These are phyloP conservation scores for Dasysyrphus tricinctus DNA, from an alignment of 2,888 invertebrate genomes.

Conservation along the genomic window DNA sequence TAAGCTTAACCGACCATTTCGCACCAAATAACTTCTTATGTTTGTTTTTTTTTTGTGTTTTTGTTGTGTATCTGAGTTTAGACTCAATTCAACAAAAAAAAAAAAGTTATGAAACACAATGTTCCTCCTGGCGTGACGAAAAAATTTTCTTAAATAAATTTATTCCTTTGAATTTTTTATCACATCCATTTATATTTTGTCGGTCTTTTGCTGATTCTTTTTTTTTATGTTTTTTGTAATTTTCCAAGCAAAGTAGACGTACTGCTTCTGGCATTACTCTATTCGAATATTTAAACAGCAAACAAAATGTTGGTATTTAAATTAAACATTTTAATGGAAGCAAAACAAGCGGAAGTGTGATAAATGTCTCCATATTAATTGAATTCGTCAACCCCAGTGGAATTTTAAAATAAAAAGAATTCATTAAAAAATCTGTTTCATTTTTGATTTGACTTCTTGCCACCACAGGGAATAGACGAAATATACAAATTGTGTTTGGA, in stretches of 20 bases:
- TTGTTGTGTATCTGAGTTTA: neutral
- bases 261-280: neutral
- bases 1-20: conserved; percentile 18
- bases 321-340: conserved; percentile 13
- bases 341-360: conserved; percentile 24
- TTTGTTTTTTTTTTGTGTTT: neutral
- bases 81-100: too few relatives aligned
- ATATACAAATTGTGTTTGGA: neutral
- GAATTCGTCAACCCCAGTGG: neutral
- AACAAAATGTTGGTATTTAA: neutral
- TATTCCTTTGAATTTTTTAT: conserved; percentile 31
- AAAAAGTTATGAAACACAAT: too few relatives aligned
- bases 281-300: conserved; percentile 1
- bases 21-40: conserved; percentile 10
- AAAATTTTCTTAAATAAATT: conserved; percentile 10
- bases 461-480: neutral
- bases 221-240: neutral
- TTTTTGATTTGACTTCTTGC: neutral
- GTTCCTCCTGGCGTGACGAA: neutral
- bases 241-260: neutral
- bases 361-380: neutral
- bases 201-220: neutral
- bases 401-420: neutral
- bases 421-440: neutral
- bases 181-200: conserved; percentile 27